Evolutionary conservation across 1,140 invertebrate species (phyloP).

Genomic region (Drosophila arizonae): DNA sequence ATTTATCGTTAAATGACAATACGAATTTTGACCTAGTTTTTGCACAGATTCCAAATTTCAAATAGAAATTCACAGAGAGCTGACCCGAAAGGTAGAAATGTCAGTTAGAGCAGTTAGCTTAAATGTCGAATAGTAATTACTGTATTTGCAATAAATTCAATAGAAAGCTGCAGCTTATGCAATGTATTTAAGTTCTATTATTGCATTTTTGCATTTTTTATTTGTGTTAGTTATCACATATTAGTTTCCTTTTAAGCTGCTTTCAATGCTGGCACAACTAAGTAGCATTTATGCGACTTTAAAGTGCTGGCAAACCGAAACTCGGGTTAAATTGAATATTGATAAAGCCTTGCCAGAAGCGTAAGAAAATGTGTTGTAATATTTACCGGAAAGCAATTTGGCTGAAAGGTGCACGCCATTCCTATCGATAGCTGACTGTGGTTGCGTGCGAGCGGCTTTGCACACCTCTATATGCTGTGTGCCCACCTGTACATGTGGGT

Average conservation of each 20-base stretch:
- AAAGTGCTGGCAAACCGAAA: constrained; percentile 31
- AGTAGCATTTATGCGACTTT: not conserved
- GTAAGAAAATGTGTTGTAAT: constrained; percentile 23
- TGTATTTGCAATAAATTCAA: not conserved
- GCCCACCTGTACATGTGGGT: too few relatives aligned
- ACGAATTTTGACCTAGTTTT: too few relatives aligned
- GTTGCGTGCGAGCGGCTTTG: constrained; percentile 28
- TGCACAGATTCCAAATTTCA: too few relatives aligned
- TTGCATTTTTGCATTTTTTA: not conserved
- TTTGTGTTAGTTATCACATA: too few relatives aligned
- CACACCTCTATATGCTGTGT: too few relatives aligned
- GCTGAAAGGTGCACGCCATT: constrained; percentile 70
- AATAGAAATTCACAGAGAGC: too few relatives aligned
- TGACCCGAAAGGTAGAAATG: too few relatives aligned
- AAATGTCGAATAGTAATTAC: too few relatives aligned
- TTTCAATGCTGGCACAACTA: not conserved
- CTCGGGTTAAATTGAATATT: constrained; percentile 55
- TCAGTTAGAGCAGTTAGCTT: too few relatives aligned
- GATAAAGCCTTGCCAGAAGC: constrained; percentile 40
- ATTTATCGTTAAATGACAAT: too few relatives aligned
- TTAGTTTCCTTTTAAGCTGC: constrained; percentile 1
- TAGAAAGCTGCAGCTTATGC: not conserved
- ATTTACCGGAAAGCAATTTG: constrained; percentile 69
- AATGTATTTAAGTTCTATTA: not conserved
- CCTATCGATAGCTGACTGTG: constrained; percentile 65